Evolutionary conservation across 92 coral and sea anemone species (phyloP).

Genomic region (Ricordea florida): DNA sequence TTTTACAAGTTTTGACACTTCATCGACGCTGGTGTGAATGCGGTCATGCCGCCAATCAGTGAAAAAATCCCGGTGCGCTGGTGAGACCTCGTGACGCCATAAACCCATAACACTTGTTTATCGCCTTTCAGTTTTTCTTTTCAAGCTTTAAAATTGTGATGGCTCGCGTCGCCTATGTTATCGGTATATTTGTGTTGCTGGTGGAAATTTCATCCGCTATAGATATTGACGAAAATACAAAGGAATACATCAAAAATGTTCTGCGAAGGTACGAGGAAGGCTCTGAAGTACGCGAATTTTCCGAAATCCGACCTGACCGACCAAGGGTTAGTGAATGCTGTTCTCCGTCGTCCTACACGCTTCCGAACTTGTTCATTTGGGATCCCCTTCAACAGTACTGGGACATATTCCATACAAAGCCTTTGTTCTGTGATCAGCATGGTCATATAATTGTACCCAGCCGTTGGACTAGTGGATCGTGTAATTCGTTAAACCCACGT

Average conservation of each 20-base stretch:
- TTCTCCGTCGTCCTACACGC: conserved; percentile 9
- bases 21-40: too few relatives aligned
- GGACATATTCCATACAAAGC: conserved; percentile 6
- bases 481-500: conserved; percentile 37
- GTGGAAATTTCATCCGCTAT: too few relatives aligned
- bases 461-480: conserved; percentile 48
- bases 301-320: background rate
- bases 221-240: too few relatives aligned
- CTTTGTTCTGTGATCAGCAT: conserved; percentile 24
- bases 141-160: too few relatives aligned
- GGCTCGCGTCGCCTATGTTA: too few relatives aligned
- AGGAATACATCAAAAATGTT: background rate
- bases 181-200: too few relatives aligned
- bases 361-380: conserved; percentile 35
- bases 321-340: conserved; percentile 5
- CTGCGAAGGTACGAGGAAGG: conserved; percentile 5
- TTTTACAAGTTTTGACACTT: too few relatives aligned
- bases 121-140: too few relatives aligned
- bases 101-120: too few relatives aligned
- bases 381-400: conserved; percentile 24
- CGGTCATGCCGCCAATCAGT: too few relatives aligned
- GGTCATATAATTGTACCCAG: background rate
- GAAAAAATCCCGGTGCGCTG: too few relatives aligned
- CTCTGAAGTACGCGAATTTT: background rate
- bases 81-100: too few relatives aligned